phyloP scores from a whole-genome alignment of 2,888 invertebrate genomes.

The Epinotia demarniana region DNA sequence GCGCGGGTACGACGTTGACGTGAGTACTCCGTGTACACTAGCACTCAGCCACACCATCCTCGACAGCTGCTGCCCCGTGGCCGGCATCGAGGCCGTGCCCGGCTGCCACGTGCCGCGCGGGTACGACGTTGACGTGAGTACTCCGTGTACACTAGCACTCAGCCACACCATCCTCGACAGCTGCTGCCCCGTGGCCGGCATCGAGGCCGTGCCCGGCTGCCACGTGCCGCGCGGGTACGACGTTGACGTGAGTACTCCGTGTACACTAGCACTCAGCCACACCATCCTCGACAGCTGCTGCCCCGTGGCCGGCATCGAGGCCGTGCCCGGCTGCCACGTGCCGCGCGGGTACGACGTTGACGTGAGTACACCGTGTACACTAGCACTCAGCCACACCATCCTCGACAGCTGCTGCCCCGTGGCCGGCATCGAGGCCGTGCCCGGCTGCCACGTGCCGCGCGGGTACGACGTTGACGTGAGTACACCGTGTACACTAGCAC shows the following conservation, averaged over 20 bases:
- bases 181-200: constrained; percentile 64
- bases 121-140: constrained; percentile 66
- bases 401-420: constrained; percentile 69
- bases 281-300: constrained; percentile 71
- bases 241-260: constrained; percentile 60
- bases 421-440: constrained; percentile 56
- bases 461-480: constrained; percentile 68
- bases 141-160: constrained; percentile 64
- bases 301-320: constrained; percentile 59
- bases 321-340: constrained; percentile 58
- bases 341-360: constrained; percentile 65
- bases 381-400: constrained; percentile 53
- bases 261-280: no score
- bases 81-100: constrained; percentile 57
- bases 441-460: constrained; percentile 60
- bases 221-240: constrained; percentile 65
- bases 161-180: constrained; percentile 69
- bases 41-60: constrained; percentile 71
- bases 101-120: constrained; percentile 62
- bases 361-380: constrained; percentile 53
- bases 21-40: constrained; percentile 50
- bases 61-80: constrained; percentile 67
- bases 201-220: constrained; percentile 55
- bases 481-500: constrained; percentile 52
- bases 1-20: constrained; percentile 63